Conservation (phyloP, 92 coral and sea anemone species). For the Paramuricea clavata region DNA sequence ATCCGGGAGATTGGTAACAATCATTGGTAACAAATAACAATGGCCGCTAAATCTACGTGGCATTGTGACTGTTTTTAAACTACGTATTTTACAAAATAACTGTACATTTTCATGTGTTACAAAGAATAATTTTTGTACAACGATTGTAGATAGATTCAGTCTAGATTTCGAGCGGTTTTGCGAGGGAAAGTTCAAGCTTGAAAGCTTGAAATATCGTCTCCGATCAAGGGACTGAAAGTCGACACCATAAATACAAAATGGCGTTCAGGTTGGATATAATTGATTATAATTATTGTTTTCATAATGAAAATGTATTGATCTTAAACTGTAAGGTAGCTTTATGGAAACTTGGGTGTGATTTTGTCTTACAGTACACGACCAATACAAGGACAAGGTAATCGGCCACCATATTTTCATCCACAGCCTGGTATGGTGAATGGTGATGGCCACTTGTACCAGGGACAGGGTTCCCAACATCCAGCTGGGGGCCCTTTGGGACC, state of each 20-base stretch:
- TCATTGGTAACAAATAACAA: too few relatives aligned
- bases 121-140: neutral
- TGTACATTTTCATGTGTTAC: neutral
- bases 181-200: neutral
- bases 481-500: neutral
- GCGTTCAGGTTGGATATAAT: constrained; percentile 31
- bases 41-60: constrained; percentile 58
- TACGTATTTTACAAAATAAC: constrained; percentile 21
- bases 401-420: constrained; percentile 41
- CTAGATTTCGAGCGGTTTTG: neutral
- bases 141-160: neutral
- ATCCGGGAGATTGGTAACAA: constrained; percentile 55
- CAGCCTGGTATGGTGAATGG: constrained; percentile 50
- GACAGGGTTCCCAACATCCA: constrained; percentile 6
- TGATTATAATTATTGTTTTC: neutral
- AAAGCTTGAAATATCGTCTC: constrained; percentile 20
- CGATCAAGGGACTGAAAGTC: constrained; percentile 20
- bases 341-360: neutral
- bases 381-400: constrained; percentile 35
- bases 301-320: neutral
- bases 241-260: constrained; percentile 12
- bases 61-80: constrained; percentile 31
- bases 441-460: constrained; percentile 35
- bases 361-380: constrained; percentile 20
- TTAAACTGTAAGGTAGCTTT: neutral